Evolutionary conservation across 2,888 invertebrate species (phyloP).

Genomic region (Elysia crispata): DNA sequence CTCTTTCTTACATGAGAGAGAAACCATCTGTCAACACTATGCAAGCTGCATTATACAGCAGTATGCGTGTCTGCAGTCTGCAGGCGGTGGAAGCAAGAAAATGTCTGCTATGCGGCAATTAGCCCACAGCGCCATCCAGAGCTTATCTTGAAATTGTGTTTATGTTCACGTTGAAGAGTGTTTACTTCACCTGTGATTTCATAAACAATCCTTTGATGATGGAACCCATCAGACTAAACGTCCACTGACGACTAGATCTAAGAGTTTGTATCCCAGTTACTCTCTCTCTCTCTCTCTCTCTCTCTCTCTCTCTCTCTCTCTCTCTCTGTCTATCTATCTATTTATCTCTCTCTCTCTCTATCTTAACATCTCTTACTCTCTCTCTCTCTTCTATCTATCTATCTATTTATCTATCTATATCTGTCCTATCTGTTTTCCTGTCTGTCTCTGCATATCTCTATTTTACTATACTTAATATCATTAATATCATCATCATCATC

Average conservation of each 20-base stretch:
- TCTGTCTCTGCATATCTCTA: constrained; percentile 18
- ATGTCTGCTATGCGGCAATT: too few species aligned
- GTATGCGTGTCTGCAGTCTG: too few species aligned
- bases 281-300: constrained; percentile 6
- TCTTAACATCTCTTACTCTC: neutral
- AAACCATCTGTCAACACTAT: too few species aligned
- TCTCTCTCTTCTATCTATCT: neutral
- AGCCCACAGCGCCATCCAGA: too few species aligned
- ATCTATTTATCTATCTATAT: neutral
- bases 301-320: neutral
- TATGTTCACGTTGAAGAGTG: too few species aligned
- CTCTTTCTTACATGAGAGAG: neutral
- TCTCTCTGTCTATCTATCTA: neutral
- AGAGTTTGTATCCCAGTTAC: neutral
- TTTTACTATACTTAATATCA: neutral
- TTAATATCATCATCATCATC: neutral
- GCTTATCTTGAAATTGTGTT: too few species aligned
- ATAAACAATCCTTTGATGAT: too few species aligned
- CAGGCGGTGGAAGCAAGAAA: too few species aligned
- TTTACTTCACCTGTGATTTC: too few species aligned
- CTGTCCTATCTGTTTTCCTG: neutral
- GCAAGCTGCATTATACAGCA: too few species aligned
- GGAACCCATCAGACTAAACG: too few species aligned
- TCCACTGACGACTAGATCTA: too few species aligned
- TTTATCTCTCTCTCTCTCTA: neutral